Conservation (phyloP, 2,113 vertebrate species). For the Pteronura brasiliensis region DNA sequence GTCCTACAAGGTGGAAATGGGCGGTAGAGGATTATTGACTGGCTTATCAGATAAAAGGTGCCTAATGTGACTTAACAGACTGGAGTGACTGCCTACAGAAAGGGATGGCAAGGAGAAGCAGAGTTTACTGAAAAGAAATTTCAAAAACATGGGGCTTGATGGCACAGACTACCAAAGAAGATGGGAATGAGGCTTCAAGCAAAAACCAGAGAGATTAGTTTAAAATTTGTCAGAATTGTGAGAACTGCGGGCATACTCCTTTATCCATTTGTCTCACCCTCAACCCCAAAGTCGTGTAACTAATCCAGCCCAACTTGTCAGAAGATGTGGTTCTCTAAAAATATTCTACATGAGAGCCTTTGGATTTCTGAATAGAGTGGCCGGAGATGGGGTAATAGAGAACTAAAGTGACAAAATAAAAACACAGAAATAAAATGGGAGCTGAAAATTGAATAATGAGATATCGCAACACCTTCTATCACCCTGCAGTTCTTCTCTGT, state of each 20-base stretch:
- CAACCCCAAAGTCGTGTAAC: not conserved
- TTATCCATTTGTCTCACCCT: not conserved
- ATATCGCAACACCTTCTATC: not conserved
- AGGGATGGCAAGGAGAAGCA: not conserved
- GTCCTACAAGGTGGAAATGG: not conserved
- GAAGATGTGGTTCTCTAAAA: not conserved
- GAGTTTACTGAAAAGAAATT: not conserved
- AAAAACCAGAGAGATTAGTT: not conserved
- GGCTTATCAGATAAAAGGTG: not conserved
- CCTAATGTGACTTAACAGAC: not conserved
- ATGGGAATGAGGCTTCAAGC: not conserved
- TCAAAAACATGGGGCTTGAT: not conserved
- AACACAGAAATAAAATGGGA: not conserved
- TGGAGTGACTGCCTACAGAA: not conserved
- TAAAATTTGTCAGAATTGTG: not conserved
- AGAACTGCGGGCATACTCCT: not conserved
- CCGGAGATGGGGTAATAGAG: fast-evolving
- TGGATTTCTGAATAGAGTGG: not conserved
- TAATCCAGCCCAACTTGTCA: fast-evolving
- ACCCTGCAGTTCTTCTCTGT: not conserved
- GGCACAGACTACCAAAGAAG: not conserved
- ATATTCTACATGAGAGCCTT: not conserved
- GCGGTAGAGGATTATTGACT: not conserved
- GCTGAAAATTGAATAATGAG: not conserved
- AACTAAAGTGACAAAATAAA: not conserved